Conservation (phyloP, 2,113 vertebrate species). For the Tragulus kanchil region DNA sequence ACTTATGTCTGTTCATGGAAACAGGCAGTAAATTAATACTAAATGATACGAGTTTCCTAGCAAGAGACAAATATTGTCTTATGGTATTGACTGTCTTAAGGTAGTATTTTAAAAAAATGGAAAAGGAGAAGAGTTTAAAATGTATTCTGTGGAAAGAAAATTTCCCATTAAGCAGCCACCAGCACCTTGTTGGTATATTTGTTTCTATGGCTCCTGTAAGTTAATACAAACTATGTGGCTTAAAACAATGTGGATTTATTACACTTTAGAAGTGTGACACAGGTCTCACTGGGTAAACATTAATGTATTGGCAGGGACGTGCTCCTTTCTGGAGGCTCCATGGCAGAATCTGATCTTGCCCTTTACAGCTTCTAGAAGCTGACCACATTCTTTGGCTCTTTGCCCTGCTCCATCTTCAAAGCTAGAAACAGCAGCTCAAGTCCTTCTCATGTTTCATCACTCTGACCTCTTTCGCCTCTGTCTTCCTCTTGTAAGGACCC, state of each 20-base stretch:
- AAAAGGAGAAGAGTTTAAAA: neutral
- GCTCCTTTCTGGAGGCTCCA: neutral
- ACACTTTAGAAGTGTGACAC: neutral
- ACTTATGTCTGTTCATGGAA: constrained; percentile 69
- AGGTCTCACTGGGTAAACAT: neutral
- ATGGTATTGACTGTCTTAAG: neutral
- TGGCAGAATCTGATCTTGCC: neutral
- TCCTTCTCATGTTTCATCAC: neutral
- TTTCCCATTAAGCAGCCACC: neutral
- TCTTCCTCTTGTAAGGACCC: neutral
- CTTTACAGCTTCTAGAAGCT: neutral
- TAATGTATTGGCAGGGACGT: neutral
- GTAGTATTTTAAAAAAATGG: neutral
- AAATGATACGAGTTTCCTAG: constrained; percentile 65
- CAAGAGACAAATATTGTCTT: constrained; percentile 23
- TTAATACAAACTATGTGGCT: neutral
- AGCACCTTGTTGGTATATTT: neutral
- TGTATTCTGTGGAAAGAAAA: neutral
- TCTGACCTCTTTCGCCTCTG: neutral
- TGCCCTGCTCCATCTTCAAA: neutral
- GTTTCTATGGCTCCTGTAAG: neutral
- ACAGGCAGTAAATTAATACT: constrained; percentile 64
- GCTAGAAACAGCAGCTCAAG: neutral
- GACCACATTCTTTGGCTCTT: neutral
- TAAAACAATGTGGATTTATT: neutral